Evolutionary conservation across 2,888 invertebrate species (phyloP).

Genomic region (Entomobrya multifasciata): DNA sequence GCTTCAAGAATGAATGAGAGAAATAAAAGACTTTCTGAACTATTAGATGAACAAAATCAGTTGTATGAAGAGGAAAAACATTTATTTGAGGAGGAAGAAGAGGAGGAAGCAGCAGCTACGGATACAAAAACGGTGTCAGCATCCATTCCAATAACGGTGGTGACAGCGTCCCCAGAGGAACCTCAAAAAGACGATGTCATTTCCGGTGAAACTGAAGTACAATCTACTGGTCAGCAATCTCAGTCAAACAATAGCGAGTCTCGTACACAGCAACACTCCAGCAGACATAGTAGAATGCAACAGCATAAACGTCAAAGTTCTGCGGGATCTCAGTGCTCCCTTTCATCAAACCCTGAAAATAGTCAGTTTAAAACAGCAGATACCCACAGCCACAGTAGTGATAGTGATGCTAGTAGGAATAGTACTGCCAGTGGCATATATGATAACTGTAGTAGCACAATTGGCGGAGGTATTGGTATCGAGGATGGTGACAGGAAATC

Average conservation of each 20-base stretch:
- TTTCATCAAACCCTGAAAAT: constrained; percentile 69
- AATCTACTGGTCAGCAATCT: background rate
- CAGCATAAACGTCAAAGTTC: constrained; percentile 64
- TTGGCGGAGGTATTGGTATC: background rate
- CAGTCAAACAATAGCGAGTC: background rate
- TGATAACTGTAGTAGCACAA: constrained; percentile 40
- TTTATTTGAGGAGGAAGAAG: constrained; percentile 46
- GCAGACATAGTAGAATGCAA: constrained; percentile 19
- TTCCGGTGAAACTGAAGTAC: background rate
- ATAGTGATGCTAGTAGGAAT: constrained; percentile 68
- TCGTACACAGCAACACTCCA: background rate
- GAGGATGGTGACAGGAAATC: constrained; percentile 55
- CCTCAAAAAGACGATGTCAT: background rate
- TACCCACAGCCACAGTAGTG: constrained; percentile 67
- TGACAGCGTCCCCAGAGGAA: constrained; percentile 9
- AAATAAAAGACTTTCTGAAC: constrained; percentile 15
- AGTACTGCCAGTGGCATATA: constrained; percentile 56
- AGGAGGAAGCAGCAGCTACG: background rate
- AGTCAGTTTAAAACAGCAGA: constrained; percentile 71
- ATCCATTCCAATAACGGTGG: constrained; percentile 45
- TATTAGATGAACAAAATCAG: constrained; percentile 1
- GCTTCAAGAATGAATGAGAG: constrained; percentile 24
- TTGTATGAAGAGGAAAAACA: constrained; percentile 19
- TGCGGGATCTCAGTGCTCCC: constrained; percentile 68
- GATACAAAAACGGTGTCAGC: constrained; percentile 37